Base-by-base conservation (phyloP, 2,797 vertebrate genomes). In the Myoxocephalus aenaeus region DNA sequence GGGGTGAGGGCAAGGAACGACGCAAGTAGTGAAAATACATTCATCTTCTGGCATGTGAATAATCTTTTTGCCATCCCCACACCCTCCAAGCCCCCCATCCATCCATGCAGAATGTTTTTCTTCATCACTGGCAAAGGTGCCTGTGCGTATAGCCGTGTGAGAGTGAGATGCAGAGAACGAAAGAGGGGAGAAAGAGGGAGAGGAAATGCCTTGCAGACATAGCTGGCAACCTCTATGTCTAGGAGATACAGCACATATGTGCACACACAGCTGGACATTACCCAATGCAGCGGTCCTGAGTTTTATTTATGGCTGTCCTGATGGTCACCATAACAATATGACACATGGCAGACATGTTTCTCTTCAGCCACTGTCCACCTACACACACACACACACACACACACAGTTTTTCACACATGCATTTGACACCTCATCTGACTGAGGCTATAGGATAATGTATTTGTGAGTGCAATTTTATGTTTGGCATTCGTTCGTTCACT, bases 11-110 rank as follows among this genome's bases (percentile, higher is more conserved):
- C 69, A 65, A 69, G 80, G 87, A 86, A 85, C 15, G 51, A 83
- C 70, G 79, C 44, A 83, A 83, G 69, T 13, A 57, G 66, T 83
- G 81, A 82, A 91, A 92, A 90, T 91, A 82, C 79, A 92, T 89
- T 84, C 86, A 90, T 86, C 78, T 84, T 81, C 76, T 80, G 77
- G 62, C 73, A 77, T 88, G 83, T 86, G 85, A 92, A 87, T 90
- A 92, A 92, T 87, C 81, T 81, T 83, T 75, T 70, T 81, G 38
- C 82, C 48, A 71, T 44, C 22, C 15, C 56, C 38, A 18, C 9
- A 14, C 10, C 1, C 42, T 9, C 25, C 54, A 15, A n/a, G 17
- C 15, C 48, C 56, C 15, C 34, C 18, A 50, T 36, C 34, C 18
- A 57, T 73, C 59, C 77, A 81, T 89, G 80, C 73, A 70, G 84